Evolutionary conservation across 2,113 vertebrate genomes (phyloP).

Genomic region (Electrona antarctica): DNA sequence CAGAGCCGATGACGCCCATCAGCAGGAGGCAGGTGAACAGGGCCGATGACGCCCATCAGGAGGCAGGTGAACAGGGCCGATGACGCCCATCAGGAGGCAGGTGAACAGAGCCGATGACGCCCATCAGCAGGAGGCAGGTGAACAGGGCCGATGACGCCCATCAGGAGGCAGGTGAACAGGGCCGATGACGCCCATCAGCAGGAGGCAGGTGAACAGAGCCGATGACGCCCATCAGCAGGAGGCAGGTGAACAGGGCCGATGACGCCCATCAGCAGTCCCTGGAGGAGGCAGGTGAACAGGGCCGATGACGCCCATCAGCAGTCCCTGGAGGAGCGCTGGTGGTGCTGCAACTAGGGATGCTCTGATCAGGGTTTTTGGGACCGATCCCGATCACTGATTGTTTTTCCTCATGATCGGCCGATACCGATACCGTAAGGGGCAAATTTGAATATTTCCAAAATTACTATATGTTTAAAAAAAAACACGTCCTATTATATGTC

Average conservation of each 20-base stretch:
- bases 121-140: constrained; percentile 8
- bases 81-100: constrained; percentile 8
- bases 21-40: constrained; percentile 5
- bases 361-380: too few relatives aligned
- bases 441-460: too few relatives aligned
- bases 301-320: too few relatives aligned
- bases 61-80: constrained; percentile 5
- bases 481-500: too few relatives aligned
- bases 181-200: background rate
- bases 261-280: too few relatives aligned
- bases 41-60: background rate
- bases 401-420: too few relatives aligned
- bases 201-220: constrained; percentile 5
- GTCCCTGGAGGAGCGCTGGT: too few relatives aligned
- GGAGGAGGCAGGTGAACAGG: too few relatives aligned
- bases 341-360: too few relatives aligned
- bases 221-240: constrained; percentile 2
- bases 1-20: background rate
- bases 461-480: too few relatives aligned
- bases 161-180: constrained; percentile 3
- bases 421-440: too few relatives aligned
- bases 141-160: background rate
- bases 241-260: constrained; percentile 1
- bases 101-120: background rate
- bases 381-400: too few relatives aligned